Conservation (phyloP, 2,797 vertebrate genomes). For the Zenarchopterus dispar region DNA sequence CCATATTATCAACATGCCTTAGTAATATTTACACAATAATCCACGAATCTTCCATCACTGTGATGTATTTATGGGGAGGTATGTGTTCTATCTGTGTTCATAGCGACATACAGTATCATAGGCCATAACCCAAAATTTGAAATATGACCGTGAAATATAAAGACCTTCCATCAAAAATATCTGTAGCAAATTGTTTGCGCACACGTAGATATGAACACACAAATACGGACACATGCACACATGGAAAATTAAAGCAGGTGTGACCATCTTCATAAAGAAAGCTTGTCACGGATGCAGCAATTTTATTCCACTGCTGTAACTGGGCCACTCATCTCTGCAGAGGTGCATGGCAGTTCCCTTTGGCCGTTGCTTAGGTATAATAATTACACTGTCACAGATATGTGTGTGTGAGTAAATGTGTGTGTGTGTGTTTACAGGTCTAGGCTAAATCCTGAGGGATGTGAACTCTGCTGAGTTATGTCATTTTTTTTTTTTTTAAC, state of each 20-base stretch:
- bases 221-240: constrained; percentile 14
- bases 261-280: constrained; percentile 50
- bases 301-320: constrained; percentile 59
- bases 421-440: constrained; percentile 45
- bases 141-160: constrained; percentile 21
- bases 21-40: constrained; percentile 36
- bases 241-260: constrained; percentile 64
- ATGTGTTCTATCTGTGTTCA: background rate
- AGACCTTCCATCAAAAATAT: constrained; percentile 40
- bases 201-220: background rate
- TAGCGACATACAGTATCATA: constrained; percentile 14
- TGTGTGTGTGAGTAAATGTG: constrained; percentile 13
- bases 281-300: constrained; percentile 52
- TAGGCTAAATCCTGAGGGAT: constrained; percentile 49
- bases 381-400: constrained; percentile 50
- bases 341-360: constrained; percentile 46
- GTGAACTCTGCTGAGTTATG: constrained; percentile 52
- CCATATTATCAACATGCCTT: constrained; percentile 45
- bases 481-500: constrained; percentile 68
- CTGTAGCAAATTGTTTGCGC: constrained; percentile 9
- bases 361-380: constrained; percentile 38
- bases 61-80: constrained; percentile 11
- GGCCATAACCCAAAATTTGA: constrained; percentile 6
- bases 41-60: constrained; percentile 37
- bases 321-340: constrained; percentile 60